Evolutionary conservation across 2,797 vertebrate species (phyloP).

Genomic region (Margarornis squamiger): DNA sequence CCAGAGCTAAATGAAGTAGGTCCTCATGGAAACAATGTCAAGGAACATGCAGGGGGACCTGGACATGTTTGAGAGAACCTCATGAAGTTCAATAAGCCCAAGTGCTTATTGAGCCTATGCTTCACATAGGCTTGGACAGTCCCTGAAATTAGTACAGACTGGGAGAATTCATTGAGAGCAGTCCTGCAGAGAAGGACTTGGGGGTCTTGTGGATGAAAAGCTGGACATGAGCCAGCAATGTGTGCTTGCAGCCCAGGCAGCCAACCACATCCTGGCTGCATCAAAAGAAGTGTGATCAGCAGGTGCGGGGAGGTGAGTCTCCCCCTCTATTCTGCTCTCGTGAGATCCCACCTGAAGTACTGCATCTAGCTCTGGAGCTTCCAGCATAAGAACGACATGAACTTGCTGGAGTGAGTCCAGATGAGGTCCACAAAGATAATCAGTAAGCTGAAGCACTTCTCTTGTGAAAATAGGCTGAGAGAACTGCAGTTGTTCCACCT

Average conservation of each 20-base stretch:
- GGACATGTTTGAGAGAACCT: background rate
- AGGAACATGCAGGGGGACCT: too few species aligned
- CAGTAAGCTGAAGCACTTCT: background rate
- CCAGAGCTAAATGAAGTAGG: background rate
- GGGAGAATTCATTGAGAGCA: background rate
- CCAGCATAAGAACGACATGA: background rate
- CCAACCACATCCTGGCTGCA: background rate
- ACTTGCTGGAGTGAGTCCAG: background rate
- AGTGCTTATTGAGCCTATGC: too few species aligned
- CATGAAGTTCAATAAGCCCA: background rate
- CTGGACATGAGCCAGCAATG: background rate
- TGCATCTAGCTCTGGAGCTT: background rate
- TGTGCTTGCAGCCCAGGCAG: background rate
- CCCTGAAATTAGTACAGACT: fast-evolving
- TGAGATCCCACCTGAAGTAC: background rate
- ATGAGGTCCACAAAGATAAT: background rate
- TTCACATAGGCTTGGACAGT: background rate
- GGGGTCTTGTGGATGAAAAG: background rate
- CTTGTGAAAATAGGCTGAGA: background rate
- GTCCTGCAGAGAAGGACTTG: background rate
- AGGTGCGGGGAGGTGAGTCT: too few species aligned
- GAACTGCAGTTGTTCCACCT: background rate
- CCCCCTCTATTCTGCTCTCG: too few species aligned
- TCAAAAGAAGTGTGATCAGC: background rate
- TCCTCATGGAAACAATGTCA: background rate